phyloP scores from a whole-genome alignment of 2,797 vertebrate species.

The Characodon lateralis region DNA sequence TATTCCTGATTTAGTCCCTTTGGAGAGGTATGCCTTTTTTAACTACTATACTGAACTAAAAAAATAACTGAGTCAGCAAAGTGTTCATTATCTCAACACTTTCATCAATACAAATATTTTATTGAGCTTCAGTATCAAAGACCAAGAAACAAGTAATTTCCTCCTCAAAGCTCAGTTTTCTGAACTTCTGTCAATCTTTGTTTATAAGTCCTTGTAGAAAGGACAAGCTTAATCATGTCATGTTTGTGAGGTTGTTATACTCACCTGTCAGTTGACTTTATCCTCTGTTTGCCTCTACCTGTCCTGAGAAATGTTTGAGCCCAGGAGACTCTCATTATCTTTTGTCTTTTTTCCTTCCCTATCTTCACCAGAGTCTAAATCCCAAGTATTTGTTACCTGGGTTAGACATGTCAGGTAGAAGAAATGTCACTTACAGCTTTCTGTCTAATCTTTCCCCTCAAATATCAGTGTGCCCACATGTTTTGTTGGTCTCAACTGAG shows the following conservation, averaged over 20 bases:
- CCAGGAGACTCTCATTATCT: conserved; percentile 57
- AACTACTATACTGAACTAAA: neutral
- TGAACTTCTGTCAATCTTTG: conserved; percentile 18
- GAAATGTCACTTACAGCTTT: conserved; percentile 54
- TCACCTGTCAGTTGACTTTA: conserved; percentile 42
- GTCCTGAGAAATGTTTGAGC: conserved; percentile 51
- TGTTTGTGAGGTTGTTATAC: conserved; percentile 46
- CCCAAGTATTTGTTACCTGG: conserved; percentile 33
- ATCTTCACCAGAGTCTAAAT: conserved; percentile 55
- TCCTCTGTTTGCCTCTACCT: conserved; percentile 52
- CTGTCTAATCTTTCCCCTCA: conserved; percentile 55
- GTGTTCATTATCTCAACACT: neutral
- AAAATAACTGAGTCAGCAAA: no score
- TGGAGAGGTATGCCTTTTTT: neutral
- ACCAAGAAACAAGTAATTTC: neutral
- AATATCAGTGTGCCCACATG: conserved; percentile 10
- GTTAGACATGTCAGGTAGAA: conserved; percentile 49
- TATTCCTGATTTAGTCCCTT: neutral
- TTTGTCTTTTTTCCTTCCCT: conserved; percentile 23
- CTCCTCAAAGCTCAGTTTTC: conserved; percentile 3
- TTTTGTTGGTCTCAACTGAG: neutral
- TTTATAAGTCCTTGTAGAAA: conserved; percentile 39
- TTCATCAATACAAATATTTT: neutral
- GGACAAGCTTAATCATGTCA: conserved; percentile 37
- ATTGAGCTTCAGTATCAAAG: neutral